These are phyloP conservation scores for Syrrhaptes paradoxus DNA, from an alignment of 2,113 vertebrate genomes.

Conservation along the genomic window DNA sequence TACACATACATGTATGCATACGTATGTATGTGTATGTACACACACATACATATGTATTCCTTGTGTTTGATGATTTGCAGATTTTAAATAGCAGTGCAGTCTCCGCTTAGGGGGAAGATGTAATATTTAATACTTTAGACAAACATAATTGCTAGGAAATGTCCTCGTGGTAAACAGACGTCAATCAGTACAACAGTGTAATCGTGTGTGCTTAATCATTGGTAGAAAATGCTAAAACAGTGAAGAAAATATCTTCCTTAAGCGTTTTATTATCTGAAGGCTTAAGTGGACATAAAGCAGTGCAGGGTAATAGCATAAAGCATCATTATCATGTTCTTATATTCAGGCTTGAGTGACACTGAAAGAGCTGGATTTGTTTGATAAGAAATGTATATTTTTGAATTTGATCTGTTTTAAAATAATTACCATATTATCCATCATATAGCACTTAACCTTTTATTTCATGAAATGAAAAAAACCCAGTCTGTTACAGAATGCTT, in stretches of 20 bases:
- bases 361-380: not conserved
- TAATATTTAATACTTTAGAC: not conserved
- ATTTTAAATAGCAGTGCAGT: not conserved
- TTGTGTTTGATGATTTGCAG: not conserved
- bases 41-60: not conserved
- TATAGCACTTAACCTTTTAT: not conserved
- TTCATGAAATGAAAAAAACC: not conserved
- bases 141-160: not conserved
- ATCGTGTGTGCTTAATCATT: not conserved
- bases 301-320: not conserved
- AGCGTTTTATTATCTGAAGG: not conserved
- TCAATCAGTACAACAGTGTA: not conserved
- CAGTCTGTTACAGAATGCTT: not conserved
- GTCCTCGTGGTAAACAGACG: not conserved
- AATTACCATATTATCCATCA: not conserved
- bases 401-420: not conserved
- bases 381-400: not conserved
- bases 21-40: not conserved
- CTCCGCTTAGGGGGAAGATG: not conserved
- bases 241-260: not conserved
- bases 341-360: not conserved
- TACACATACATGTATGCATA: rapidly evolving
- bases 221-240: not conserved
- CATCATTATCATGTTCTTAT: not conserved
- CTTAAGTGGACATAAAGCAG: not conserved